A percentile compares a stretch with the other conserved stretches of the same genome.
Evolutionary conservation across 2,888 invertebrate genomes (phyloP).

Genomic region (Xestia xanthographa): DNA sequence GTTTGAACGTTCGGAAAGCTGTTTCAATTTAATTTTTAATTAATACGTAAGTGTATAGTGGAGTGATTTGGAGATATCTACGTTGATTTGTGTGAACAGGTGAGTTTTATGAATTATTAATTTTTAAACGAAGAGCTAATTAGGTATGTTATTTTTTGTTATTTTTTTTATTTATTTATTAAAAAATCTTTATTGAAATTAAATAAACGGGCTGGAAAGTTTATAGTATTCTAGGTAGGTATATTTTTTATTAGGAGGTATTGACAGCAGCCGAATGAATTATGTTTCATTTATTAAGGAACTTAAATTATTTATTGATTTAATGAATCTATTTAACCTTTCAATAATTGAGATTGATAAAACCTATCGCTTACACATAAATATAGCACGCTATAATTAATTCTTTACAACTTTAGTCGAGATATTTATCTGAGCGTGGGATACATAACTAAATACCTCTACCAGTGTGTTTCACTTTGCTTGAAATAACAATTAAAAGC

Average conservation of each 20-base stretch:
- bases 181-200: not conserved
- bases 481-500: not conserved
- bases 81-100: slow-evolving; percentile 36
- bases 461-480: slow-evolving; percentile 4
- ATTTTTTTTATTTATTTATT: too few relatives aligned
- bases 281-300: too few relatives aligned
- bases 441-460: slow-evolving; percentile 36
- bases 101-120: slow-evolving; percentile 25
- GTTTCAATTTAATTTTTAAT: slow-evolving; percentile 43
- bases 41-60: slow-evolving; percentile 44
- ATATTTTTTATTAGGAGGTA: not conserved
- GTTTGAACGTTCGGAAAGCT: slow-evolving; percentile 46
- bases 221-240: not conserved
- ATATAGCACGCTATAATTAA: slow-evolving; percentile 42
- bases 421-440: slow-evolving; percentile 54
- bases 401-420: slow-evolving; percentile 23
- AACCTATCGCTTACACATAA: slow-evolving; percentile 35
- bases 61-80: slow-evolving; percentile 42
- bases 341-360: slow-evolving; percentile 26
- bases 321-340: not conserved
- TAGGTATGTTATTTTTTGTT: too few relatives aligned
- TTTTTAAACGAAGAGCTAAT: too few relatives aligned
- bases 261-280: not conserved
- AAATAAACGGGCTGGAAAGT: not conserved
- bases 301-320: not conserved